Conservation (phyloP, 1,140 invertebrate genomes). For the Lordiphosa clarofinis region DNA sequence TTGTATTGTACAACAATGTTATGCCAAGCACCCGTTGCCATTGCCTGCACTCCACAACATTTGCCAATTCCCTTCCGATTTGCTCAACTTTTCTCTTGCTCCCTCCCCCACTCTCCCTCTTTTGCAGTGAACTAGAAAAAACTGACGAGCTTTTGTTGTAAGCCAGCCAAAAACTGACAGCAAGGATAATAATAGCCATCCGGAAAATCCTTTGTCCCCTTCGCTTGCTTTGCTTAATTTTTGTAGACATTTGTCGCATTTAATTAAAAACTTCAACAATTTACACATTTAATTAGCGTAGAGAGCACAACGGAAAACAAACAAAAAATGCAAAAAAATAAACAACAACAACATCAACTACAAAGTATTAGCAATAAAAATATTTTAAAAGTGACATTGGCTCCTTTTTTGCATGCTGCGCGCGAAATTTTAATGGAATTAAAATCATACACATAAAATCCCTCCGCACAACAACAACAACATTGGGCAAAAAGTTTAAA, state of each 20-base stretch:
- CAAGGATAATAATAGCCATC: constrained; percentile 20
- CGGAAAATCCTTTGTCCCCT: constrained; percentile 40
- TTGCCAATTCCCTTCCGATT: too few relatives aligned
- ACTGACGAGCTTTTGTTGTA: constrained; percentile 56
- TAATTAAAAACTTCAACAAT: constrained; percentile 72
- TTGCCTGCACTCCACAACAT: constrained; percentile 15
- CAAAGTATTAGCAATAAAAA: constrained; percentile 73
- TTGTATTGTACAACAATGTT: constrained; percentile 9
- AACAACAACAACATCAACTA: constrained; percentile 16
- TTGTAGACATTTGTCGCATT: constrained; percentile 71
- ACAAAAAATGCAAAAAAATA: constrained; percentile 13
- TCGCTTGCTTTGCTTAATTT: constrained; percentile 60
- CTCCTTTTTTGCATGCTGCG: constrained; percentile 43
- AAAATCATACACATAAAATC: constrained; percentile 63
- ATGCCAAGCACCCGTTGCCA: constrained; percentile 35
- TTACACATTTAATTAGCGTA: constrained; percentile 75
- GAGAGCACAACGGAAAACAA: constrained; percentile 26
- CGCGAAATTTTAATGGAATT: constrained; percentile 70
- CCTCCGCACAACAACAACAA: constrained; percentile 3
- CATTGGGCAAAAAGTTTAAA: constrained; percentile 59
- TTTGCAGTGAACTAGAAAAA: constrained; percentile 62
- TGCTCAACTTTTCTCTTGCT: constrained; percentile 19
- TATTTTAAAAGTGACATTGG: constrained; percentile 66
- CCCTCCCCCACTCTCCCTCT: constrained; percentile 19
- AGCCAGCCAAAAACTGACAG: constrained; percentile 7